Conservation (phyloP, 2,113 vertebrate species). For the Leptobrachium leishanense region DNA sequence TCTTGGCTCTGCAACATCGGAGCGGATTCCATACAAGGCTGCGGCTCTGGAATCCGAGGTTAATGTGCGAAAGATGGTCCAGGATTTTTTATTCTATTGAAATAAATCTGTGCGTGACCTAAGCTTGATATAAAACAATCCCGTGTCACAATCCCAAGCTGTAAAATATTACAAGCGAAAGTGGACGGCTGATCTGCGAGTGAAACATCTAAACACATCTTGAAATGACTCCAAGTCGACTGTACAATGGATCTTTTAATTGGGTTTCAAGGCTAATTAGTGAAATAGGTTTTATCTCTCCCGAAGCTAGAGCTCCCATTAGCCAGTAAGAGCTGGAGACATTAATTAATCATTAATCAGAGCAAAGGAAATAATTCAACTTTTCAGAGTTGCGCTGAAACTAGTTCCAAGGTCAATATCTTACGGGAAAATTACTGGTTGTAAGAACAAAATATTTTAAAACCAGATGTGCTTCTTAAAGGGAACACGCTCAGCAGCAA, state of each 20-base stretch:
- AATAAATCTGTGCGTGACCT: slow-evolving; percentile 19
- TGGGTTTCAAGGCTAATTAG: slow-evolving; percentile 49
- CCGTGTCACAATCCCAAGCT: background rate
- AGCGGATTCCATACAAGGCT: slow-evolving; percentile 34
- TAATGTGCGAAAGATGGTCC: background rate
- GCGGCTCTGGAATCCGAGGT: slow-evolving; percentile 7
- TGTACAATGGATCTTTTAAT: slow-evolving; percentile 48
- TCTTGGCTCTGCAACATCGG: slow-evolving; percentile 13
- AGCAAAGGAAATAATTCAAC: slow-evolving; percentile 44
- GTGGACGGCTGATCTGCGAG: background rate
- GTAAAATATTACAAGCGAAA: background rate
- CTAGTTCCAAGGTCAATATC: slow-evolving; percentile 42
- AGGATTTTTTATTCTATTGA: background rate
- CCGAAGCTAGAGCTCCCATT: slow-evolving; percentile 43
- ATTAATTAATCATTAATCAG: slow-evolving; percentile 50
- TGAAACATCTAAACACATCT: slow-evolving; percentile 32
- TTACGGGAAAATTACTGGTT: slow-evolving; percentile 40
- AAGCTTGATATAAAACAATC: slow-evolving; percentile 17
- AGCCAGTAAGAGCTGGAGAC: slow-evolving; percentile 44
- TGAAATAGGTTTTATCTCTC: slow-evolving; percentile 48
- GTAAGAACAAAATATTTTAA: slow-evolving; percentile 7
- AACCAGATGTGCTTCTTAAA: slow-evolving; percentile 27
- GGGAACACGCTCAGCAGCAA: no score
- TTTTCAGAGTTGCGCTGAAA: slow-evolving; percentile 32
- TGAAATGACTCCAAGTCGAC: slow-evolving; percentile 43